Conservation (phyloP, 1,140 invertebrate species). For the Patella vulgata region DNA sequence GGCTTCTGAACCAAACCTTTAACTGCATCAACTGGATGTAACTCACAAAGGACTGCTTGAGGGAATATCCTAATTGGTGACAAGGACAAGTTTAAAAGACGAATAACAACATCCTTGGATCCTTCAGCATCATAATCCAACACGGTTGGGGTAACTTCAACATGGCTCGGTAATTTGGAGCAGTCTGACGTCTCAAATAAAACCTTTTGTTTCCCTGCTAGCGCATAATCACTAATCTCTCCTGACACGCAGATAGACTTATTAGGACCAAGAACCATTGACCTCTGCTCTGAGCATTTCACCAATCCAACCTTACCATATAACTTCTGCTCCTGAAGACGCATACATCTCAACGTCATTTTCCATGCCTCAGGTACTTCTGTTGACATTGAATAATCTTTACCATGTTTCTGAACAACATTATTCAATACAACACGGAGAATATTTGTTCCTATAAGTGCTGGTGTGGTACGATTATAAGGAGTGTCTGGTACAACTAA, state of each 20-base stretch:
- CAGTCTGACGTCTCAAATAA: neutral
- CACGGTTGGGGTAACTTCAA: neutral
- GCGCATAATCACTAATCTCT: neutral
- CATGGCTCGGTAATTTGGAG: neutral
- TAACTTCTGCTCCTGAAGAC: neutral
- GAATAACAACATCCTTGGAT: constrained; percentile 3
- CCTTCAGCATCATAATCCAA: constrained; percentile 1
- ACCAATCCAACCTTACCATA: neutral
- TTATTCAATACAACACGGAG: neutral
- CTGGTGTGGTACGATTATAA: constrained; percentile 3
- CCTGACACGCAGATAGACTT: neutral
- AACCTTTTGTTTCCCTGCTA: neutral
- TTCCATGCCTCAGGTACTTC: too few species aligned
- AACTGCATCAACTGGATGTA: constrained; percentile 9
- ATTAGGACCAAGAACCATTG: too few species aligned
- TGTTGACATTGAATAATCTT: neutral
- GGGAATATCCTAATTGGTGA: constrained; percentile 6
- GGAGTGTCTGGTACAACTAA: neutral
- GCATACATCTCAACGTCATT: neutral
- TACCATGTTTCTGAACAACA: neutral
- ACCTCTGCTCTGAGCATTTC: neutral
- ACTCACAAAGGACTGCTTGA: constrained; percentile 14
- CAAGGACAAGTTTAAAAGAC: constrained; percentile 14
- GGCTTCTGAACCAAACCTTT: neutral
- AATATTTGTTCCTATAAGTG: constrained; percentile 1